A percentile compares a stretch with the other conserved stretches of the same genome.
phyloP scores from a whole-genome alignment of 2,113 vertebrate genomes.

The Cinclus mexicanus region DNA sequence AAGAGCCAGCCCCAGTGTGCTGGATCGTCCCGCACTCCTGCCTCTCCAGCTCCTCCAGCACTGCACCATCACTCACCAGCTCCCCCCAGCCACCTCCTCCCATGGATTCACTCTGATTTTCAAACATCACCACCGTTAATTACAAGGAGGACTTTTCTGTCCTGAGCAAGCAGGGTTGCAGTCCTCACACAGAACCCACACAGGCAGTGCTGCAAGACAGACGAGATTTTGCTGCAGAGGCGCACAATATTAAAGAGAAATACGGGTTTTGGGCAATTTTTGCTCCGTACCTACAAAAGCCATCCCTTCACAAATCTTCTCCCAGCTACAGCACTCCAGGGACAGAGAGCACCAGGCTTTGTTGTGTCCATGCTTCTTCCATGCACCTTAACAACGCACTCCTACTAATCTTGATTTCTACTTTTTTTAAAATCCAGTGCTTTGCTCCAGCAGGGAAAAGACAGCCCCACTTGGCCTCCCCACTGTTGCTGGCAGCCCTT shows the following conservation, averaged over 20 bases:
- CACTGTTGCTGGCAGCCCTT: background rate
- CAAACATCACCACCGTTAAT: background rate
- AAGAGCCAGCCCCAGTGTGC: background rate
- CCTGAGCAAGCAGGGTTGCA: background rate
- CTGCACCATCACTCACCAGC: background rate
- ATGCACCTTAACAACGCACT: background rate
- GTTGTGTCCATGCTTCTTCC: rapidly evolving
- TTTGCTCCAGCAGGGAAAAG: background rate
- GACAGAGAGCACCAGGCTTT: background rate
- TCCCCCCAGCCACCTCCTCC: background rate
- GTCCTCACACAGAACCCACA: background rate
- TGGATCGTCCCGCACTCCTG: background rate
- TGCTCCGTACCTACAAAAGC: background rate
- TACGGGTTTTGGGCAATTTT: background rate
- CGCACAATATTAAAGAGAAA: background rate
- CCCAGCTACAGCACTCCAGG: background rate
- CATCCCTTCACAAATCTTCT: background rate
- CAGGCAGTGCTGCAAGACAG: background rate
- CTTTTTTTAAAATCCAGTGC: background rate
- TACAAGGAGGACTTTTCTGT: background rate
- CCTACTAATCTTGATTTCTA: background rate
- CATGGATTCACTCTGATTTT: background rate
- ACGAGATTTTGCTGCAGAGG: rapidly evolving
- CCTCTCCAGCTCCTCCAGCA: background rate
- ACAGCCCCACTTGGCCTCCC: background rate